These are phyloP conservation scores for Platalea minor DNA, from an alignment of 2,797 vertebrate species.

Conservation along the genomic window DNA sequence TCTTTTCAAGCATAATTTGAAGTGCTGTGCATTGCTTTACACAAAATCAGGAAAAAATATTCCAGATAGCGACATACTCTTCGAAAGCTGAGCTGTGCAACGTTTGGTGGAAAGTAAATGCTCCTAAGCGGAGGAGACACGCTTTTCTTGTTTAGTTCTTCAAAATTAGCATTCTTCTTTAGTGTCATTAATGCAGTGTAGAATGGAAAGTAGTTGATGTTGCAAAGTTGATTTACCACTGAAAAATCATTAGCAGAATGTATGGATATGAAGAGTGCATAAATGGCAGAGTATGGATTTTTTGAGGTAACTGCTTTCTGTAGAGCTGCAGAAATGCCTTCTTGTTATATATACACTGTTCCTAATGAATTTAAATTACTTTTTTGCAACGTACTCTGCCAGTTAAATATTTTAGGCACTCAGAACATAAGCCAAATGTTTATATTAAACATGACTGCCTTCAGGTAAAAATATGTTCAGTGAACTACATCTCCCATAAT, in stretches of 20 bases:
- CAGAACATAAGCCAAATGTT: conserved; percentile 44
- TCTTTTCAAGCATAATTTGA: background rate
- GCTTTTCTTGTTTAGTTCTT: background rate
- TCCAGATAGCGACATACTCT: background rate
- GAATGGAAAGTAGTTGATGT: background rate
- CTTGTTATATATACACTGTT: conserved; percentile 40
- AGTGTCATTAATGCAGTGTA: conserved; percentile 33
- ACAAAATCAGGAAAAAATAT: background rate
- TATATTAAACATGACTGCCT: conserved; percentile 64
- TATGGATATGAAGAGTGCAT: background rate
- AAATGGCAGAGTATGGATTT: conserved; percentile 53
- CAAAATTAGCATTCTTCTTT: background rate
- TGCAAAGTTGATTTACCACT: conserved; percentile 2
- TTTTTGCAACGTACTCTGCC: conserved; percentile 28
- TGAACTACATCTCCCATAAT: conserved; percentile 65
- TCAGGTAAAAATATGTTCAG: conserved; percentile 66
- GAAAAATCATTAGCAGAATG: conserved; percentile 52
- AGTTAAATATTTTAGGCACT: conserved; percentile 58
- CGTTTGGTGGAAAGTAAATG: background rate
- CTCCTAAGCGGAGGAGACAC: background rate
- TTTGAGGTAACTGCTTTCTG: conserved; percentile 29
- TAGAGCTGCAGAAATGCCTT: conserved; percentile 38
- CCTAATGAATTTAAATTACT: conserved; percentile 69
- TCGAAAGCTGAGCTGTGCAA: background rate
- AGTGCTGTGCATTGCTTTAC: background rate